Base-by-base conservation (phyloP, 2,113 vertebrate species). In the Hippoglossus stenolepis region DNA sequence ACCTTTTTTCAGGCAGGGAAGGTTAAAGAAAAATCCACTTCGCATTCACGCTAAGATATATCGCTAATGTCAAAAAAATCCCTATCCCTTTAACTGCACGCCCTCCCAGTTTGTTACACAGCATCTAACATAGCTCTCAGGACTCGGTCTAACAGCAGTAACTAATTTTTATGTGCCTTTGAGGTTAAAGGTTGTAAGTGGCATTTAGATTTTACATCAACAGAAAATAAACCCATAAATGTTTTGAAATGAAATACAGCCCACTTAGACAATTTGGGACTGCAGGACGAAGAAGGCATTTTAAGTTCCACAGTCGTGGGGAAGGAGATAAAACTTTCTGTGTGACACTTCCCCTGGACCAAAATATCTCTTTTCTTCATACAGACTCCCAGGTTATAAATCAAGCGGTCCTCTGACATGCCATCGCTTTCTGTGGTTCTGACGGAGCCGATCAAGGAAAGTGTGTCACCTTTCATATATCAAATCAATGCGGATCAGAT, bases 361-460 rank as follows among this genome's bases (percentile, higher is more conserved):
- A 58, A 77, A 68, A 54, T 54, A n/a, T 54, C 18, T 54, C 20
- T 54, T 49, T 35, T 64, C 31, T 62, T 0, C 54, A 15, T 18
- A 3, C 51, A 81, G 0, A 43, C 15, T 70, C 26, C 49, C 1
- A 1, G 66, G 24, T 65, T 31, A 72, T 79, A 62, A 85, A 86
- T 80, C 57, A 53, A 67, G 11, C 47, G 54, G 60, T 65, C 21
- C 4, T 40, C 9, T 67, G 12, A 58, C 26, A 54, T 6, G n/a
- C 35, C 24, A 24, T 24, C 24, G 2, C 24, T 20, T 4, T n/a
- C 59, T 1, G 73, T 60, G 47, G 23, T 70, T 58, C 61, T 57
- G 61, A 79, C 77, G 70, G 45, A 43, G 5, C 47, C 24, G n/a
- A 71, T 79, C 72, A 84, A 64, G 80, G 49, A 71, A 59, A 43